These are phyloP conservation scores for Iphiclides podalirius DNA, from an alignment of 2,888 invertebrate species.

Conservation along the genomic window DNA sequence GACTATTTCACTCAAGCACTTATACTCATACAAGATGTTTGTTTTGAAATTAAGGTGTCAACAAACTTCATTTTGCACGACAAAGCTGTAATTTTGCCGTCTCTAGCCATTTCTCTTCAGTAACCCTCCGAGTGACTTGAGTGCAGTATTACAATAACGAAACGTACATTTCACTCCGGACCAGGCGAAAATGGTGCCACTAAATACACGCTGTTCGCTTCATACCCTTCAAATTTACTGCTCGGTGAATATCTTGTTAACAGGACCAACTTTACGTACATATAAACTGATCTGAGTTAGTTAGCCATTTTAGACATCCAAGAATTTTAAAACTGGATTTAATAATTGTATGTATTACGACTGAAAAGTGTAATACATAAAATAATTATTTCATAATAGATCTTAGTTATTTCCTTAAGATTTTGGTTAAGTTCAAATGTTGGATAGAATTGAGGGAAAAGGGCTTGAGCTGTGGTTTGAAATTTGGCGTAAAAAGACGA, in stretches of 20 bases:
- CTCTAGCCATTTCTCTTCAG: conserved; percentile 28
- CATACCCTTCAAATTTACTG: conserved; percentile 30
- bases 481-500: too few species aligned
- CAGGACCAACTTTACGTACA: not conserved
- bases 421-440: too few species aligned
- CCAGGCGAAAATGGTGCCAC: conserved; percentile 34
- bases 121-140: conserved; percentile 33
- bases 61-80: conserved; percentile 25
- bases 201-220: conserved; percentile 32
- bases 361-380: too few species aligned
- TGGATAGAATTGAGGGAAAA: too few species aligned
- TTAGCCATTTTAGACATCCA: not conserved
- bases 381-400: too few species aligned
- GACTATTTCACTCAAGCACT: not conserved
- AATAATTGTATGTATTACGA: too few species aligned
- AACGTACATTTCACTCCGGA: conserved; percentile 36
- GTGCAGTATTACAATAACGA: conserved; percentile 42
- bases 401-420: too few species aligned
- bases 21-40: not conserved
- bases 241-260: conserved; percentile 1
- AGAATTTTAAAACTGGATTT: too few species aligned
- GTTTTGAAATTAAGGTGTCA: not conserved
- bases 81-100: conserved; percentile 35
- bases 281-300: not conserved
- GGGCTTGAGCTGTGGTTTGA: too few species aligned